A percentile compares a stretch with the other conserved stretches of the same genome.
These are phyloP conservation scores for Acestrorhynchus altus DNA, from an alignment of 2,797 vertebrate genomes.

Conservation along the genomic window DNA sequence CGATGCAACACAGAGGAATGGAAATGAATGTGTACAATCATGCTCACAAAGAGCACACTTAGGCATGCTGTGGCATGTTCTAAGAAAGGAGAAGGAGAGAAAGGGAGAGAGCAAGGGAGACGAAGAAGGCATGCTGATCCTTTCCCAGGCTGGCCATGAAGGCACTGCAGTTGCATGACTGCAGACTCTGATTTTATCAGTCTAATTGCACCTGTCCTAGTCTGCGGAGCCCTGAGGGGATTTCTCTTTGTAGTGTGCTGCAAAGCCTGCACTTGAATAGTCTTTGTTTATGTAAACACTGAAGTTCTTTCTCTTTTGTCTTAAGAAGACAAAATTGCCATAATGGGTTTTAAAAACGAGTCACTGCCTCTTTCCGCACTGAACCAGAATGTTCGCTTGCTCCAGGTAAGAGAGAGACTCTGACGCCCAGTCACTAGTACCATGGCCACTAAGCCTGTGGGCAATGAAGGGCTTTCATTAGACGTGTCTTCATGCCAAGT, in stretches of 20 bases:
- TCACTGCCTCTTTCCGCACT: constrained; percentile 44
- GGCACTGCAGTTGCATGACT: constrained; percentile 69
- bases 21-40: constrained; percentile 66
- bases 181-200: constrained; percentile 81
- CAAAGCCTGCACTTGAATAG: constrained; percentile 75
- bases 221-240: constrained; percentile 73
- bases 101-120: neutral
- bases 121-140: neutral
- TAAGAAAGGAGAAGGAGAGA: constrained; percentile 38
- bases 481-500: constrained; percentile 53
- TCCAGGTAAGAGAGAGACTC: constrained; percentile 68
- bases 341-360: constrained; percentile 73
- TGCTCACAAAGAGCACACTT: constrained; percentile 19
- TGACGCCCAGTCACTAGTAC: constrained; percentile 46
- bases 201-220: constrained; percentile 84
- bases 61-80: constrained; percentile 53
- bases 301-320: constrained; percentile 43
- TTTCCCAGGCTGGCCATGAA: constrained; percentile 21
- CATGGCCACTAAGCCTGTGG: constrained; percentile 44
- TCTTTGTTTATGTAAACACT: constrained; percentile 84
- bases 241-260: constrained; percentile 75
- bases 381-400: constrained; percentile 60
- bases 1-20: constrained; percentile 72
- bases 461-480: constrained; percentile 60
- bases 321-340: constrained; percentile 66